Evolutionary conservation across 2,888 invertebrate genomes (phyloP).

Genomic region (Ochlodes sylvanus): DNA sequence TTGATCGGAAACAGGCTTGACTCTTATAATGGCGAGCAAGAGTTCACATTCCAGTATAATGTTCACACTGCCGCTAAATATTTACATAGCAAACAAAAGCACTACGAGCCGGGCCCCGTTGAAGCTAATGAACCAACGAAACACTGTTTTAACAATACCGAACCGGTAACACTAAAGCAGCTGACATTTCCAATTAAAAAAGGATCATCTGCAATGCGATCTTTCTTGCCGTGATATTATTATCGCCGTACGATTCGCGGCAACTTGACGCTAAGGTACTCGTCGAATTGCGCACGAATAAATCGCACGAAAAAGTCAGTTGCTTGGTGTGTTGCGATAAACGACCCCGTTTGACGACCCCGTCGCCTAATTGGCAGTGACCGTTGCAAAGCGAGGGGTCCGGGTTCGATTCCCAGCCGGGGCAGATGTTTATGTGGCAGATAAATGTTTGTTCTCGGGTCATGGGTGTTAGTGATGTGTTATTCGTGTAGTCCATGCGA

Average conservation of each 20-base stretch:
- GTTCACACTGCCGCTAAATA: constrained; percentile 25
- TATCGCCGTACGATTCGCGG: constrained; percentile 35
- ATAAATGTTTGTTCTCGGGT: too few relatives aligned
- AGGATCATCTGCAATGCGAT: constrained; percentile 60
- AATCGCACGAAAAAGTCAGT: background rate
- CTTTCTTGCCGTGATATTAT: constrained; percentile 52
- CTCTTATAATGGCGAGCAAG: constrained; percentile 13
- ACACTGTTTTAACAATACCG: constrained; percentile 59
- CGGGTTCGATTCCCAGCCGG: too few relatives aligned
- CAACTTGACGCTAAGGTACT: constrained; percentile 34
- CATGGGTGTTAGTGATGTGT: too few relatives aligned
- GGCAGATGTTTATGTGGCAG: too few relatives aligned
- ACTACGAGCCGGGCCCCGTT: constrained; percentile 39
- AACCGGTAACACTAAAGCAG: constrained; percentile 72
- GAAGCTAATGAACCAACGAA: constrained; percentile 65
- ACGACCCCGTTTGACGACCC: too few relatives aligned
- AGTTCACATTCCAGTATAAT: constrained; percentile 19
- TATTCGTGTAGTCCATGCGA: too few relatives aligned
- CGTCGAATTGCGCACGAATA: background rate
- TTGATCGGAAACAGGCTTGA: constrained; percentile 18
- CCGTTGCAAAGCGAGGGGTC: too few relatives aligned
- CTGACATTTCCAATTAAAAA: constrained; percentile 78
- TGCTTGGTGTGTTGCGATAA: too few relatives aligned
- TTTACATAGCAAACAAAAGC: constrained; percentile 39
- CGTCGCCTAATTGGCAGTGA: too few relatives aligned